Evolutionary conservation across 2,113 vertebrate genomes (phyloP), one percentile per base, ranked within the genome.

Genomic region (Ascaphus truei): DNA sequence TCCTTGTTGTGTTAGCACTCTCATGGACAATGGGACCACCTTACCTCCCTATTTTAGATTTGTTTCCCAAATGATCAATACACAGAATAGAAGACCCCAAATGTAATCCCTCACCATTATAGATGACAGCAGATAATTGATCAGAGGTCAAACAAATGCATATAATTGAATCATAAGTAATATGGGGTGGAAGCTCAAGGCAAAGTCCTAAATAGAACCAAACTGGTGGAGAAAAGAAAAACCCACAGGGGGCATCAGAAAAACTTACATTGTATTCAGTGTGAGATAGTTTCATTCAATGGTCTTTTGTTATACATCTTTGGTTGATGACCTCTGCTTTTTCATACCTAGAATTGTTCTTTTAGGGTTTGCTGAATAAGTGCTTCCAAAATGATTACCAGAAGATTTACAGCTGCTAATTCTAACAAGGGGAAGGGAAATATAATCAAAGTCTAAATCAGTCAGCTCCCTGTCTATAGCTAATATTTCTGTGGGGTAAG

Each of bases 81-180:
- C 73, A 37, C 41, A 62, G 36, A 60, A 71, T 77, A 55, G 47
- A 29, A 63, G 59, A 47, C n/a, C 6, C 41, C 50, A 72, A 76
- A 74, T 34, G 43, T 71, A 81, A 90, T 87, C 85, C 79, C 75
- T 88, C 75, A 78, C 83, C 78, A 74, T 88, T 90, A 86, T 90
- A 89, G 79, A 82, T 87, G 89, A 88, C 86, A 87, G 78, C 79
- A 83, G 81, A 84, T 88, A 92, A 93, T 91, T 87, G 93, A 94
- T 92, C 88, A 83, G 78, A 80, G 81, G 83, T 76, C 81, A 75
- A 86, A 86, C 82, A 73, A 84, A 81, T 90, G 75, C 76, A 76
- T 82, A 88, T 91, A 92, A 91, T 82, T 87, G 82, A 91, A 88
- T 84, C 73, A 82, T 79, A 84, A 84, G 80, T 81, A 81, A 75